phyloP scores from a whole-genome alignment of 2,113 vertebrate genomes.

The Apteryx mantelli region DNA sequence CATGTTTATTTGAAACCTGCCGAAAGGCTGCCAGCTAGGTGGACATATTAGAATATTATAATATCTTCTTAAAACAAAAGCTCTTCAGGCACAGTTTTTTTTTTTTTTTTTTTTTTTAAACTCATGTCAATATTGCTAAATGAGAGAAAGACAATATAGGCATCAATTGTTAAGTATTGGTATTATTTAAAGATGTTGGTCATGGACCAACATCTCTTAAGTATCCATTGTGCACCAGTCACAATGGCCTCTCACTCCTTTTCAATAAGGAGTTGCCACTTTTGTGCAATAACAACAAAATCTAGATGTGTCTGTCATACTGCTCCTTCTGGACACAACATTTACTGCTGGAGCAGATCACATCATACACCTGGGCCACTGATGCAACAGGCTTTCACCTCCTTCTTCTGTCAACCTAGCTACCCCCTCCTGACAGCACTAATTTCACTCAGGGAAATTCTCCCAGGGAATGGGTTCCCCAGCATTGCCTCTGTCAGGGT shows the following conservation, averaged over 20 bases:
- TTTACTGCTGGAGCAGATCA: neutral
- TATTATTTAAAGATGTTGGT: neutral
- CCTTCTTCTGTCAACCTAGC: neutral
- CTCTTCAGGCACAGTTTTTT: neutral
- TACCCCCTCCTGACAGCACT: neutral
- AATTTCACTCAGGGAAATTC: neutral
- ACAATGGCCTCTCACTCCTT: neutral
- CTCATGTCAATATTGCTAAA: neutral
- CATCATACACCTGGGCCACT: neutral
- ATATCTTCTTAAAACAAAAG: neutral
- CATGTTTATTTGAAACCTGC: slow-evolving; percentile 25
- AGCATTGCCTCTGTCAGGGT: neutral
- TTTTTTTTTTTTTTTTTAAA: neutral
- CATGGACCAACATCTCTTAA: neutral
- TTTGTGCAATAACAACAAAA: neutral
- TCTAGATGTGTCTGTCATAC: neutral
- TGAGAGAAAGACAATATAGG: neutral
- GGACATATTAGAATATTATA: neutral
- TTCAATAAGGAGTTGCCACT: neutral
- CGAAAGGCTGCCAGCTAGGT: slow-evolving; percentile 1
- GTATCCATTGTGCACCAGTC: neutral
- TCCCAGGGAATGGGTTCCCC: neutral
- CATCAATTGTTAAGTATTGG: neutral
- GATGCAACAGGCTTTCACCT: neutral
- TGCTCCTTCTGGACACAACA: neutral